A percentile compares a stretch with the other conserved stretches of the same genome.
Evolutionary conservation across 2,113 vertebrate genomes (phyloP).

Genomic region (Phrynosoma platyrhinos): DNA sequence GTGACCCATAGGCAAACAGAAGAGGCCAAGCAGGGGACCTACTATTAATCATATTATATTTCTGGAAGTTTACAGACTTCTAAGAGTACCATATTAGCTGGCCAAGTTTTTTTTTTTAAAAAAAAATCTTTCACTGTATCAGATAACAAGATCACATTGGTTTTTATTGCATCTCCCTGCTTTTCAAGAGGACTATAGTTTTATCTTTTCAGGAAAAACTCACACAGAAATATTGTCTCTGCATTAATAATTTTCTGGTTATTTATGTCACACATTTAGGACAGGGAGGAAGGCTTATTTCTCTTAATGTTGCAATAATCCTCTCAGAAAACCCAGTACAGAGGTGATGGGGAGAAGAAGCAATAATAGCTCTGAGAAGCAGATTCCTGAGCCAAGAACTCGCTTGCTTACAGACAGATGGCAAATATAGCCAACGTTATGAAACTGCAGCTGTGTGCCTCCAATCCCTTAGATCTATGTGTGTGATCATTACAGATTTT

Average conservation of each 20-base stretch:
- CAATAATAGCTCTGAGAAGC: slow-evolving; percentile 54
- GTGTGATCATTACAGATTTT: slow-evolving; percentile 74
- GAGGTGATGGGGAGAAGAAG: slow-evolving; percentile 54
- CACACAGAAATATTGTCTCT: slow-evolving; percentile 15
- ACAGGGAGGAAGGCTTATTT: slow-evolving; percentile 40
- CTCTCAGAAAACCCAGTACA: slow-evolving; percentile 52
- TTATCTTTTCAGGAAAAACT: slow-evolving; percentile 29
- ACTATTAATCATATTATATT: slow-evolving; percentile 60
- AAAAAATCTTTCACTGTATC: slow-evolving; percentile 21
- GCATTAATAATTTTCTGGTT: slow-evolving; percentile 38
- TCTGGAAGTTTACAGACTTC: slow-evolving; percentile 66
- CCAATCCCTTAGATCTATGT: slow-evolving; percentile 77
- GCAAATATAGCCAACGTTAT: slow-evolving; percentile 70
- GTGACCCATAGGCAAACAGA: slow-evolving; percentile 59
- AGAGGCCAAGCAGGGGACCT: slow-evolving; percentile 42
- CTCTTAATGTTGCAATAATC: slow-evolving; percentile 60
- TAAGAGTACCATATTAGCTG: slow-evolving; percentile 52
- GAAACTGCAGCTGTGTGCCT: slow-evolving; percentile 72
- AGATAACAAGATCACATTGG: slow-evolving; percentile 34
- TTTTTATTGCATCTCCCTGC: slow-evolving; percentile 8
- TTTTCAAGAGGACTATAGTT: slow-evolving; percentile 11
- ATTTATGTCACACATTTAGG: slow-evolving; percentile 14
- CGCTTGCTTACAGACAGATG: slow-evolving; percentile 76
- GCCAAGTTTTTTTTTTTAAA: slow-evolving; percentile 22
- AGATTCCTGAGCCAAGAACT: slow-evolving; percentile 68